Evolutionary conservation across 2,113 vertebrate genomes (phyloP), one percentile per base, ranked within the genome.

Genomic region (Rhinogobius similis): DNA sequence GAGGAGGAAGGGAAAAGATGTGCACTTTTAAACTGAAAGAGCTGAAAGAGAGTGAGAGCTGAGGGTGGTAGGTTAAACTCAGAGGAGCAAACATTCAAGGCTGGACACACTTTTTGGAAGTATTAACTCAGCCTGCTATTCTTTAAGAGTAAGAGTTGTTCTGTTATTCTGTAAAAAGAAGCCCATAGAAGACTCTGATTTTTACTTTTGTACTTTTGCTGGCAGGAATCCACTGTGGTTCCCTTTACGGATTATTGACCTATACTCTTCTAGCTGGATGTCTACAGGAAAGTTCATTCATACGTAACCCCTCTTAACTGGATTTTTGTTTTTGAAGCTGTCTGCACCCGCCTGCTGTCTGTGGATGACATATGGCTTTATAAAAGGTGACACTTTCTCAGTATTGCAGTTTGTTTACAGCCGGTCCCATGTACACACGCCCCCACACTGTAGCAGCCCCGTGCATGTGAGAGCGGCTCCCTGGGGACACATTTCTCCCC

Each of bases 321-420:
- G 76, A 86, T 67, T 63, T 44, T 21, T 21, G 59, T 70, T 77
- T 78, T 81, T 75, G 76, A 78, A 82, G 83, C 83, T 76, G 73
- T 75, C 77, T 82, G 66, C 66, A 67, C 67, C 59, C 29, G 13
- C 76, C 79, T 79, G 72, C 82, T 77, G 79, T 83, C 82, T 76
- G 75, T 77, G 32, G 73, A 65, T 39, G 77, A 73, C 78, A 78
- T 72, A 80, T 78, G 83, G 77, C 63, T 82, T 82, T 81, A 78
- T 91, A 69, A 88, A 84, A 89, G 87, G 84, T 89, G 85, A 91
- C 72, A 43, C 62, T 79, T 78, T 29, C 43, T 68, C 43, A 58
- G 68, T 79, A 70, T 62, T 52, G 38, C 48, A 68, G 43, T 72
- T 61, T 65, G 18, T 72, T 41, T 53, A 32, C 63, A 67, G 55